These are phyloP conservation scores for Scomber japonicus DNA, from an alignment of 2,113 vertebrate genomes.

Conservation along the genomic window DNA sequence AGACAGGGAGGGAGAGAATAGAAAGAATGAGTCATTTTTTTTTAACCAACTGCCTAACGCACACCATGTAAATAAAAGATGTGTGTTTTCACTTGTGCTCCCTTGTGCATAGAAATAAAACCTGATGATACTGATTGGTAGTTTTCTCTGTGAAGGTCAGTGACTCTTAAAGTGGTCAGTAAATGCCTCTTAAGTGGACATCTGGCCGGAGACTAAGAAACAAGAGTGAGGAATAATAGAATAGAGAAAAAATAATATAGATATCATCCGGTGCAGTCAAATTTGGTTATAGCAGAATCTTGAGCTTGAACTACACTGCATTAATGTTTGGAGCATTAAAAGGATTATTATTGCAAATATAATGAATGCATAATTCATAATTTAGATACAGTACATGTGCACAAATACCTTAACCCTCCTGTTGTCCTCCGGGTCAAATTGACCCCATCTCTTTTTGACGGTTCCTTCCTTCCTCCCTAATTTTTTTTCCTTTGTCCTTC, in stretches of 20 bases:
- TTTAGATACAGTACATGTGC: not conserved
- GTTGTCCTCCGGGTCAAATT: too few species aligned
- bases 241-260: not conserved
- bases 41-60: conserved; percentile 32
- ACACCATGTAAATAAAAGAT: conserved; percentile 39
- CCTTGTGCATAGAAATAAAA: conserved; percentile 22
- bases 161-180: conserved; percentile 5
- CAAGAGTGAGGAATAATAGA: not conserved
- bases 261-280: not conserved
- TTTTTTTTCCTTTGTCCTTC: too few species aligned
- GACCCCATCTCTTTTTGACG: too few species aligned
- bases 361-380: not conserved
- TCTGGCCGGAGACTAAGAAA: not conserved
- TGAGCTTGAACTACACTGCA: not conserved
- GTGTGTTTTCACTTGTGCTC: conserved; percentile 26
- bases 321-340: not conserved
- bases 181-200: conserved; percentile 1
- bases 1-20: conserved; percentile 62
- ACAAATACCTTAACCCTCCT: not conserved
- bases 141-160: conserved; percentile 23
- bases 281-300: not conserved
- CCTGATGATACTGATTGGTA: conserved; percentile 1
- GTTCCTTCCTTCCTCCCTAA: too few species aligned
- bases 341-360: not conserved
- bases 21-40: conserved; percentile 69